These are phyloP conservation scores for Otolemur crassicaudatus DNA, from an alignment of 2,797 vertebrate genomes.

Conservation along the genomic window DNA sequence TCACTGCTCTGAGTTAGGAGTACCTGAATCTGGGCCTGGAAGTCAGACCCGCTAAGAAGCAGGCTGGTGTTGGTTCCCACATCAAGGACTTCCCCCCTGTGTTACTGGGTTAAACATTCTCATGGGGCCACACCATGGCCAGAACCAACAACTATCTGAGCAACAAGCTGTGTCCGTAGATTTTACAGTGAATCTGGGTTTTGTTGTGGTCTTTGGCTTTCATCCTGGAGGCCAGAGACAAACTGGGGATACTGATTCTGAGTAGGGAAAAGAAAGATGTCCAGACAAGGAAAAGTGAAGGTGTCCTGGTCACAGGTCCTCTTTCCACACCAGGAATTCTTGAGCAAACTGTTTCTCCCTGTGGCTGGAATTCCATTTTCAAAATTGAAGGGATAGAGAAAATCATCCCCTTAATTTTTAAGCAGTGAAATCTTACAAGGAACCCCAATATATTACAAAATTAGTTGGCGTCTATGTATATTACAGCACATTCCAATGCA, in stretches of 20 bases:
- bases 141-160: background rate
- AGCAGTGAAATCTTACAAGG: background rate
- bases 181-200: background rate
- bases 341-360: background rate
- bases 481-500: background rate
- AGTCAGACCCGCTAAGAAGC: background rate
- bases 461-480: background rate
- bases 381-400: background rate
- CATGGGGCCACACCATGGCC: background rate
- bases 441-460: background rate
- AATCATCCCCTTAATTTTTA: background rate
- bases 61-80: background rate
- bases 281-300: accelerated
- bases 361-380: background rate
- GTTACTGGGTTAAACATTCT: background rate
- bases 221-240: background rate
- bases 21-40: background rate
- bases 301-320: background rate
- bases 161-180: background rate
- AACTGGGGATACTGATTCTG: background rate
- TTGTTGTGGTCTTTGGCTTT: background rate
- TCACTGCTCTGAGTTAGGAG: background rate
- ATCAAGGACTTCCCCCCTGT: background rate
- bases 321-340: background rate
- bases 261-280: background rate